Evolutionary conservation across 2,888 invertebrate genomes (phyloP).

Genomic region (Unio delphinus): DNA sequence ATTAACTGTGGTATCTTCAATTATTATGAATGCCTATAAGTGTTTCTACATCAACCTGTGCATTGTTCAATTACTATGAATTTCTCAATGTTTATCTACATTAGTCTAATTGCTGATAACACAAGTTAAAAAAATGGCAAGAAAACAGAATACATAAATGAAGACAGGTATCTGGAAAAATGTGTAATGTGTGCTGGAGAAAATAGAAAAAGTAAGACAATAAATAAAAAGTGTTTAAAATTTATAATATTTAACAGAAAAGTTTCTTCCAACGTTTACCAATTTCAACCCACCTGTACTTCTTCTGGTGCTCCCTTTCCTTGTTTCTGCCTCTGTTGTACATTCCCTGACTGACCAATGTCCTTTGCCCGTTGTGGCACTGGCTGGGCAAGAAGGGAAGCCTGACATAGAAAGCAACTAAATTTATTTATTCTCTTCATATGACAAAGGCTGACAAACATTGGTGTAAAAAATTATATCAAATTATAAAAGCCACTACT

Average conservation of each 20-base stretch:
- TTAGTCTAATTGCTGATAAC: no score
- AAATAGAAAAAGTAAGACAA: no score
- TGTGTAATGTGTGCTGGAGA: no score
- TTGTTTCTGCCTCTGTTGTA: constrained; percentile 10
- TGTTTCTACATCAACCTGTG: constrained; percentile 19
- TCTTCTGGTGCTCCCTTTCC: constrained; percentile 4
- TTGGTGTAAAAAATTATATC: not conserved
- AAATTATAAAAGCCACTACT: not conserved
- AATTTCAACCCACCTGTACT: constrained; percentile 9
- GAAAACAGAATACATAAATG: no score
- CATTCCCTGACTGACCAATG: constrained; percentile 5
- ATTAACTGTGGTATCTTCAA: not conserved
- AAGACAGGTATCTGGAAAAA: no score
- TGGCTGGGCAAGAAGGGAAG: constrained; percentile 44
- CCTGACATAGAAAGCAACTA: constrained; percentile 21
- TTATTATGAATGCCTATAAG: no score
- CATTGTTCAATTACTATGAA: not conserved
- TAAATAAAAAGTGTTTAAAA: no score
- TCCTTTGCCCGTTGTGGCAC: constrained; percentile 28
- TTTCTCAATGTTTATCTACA: no score
- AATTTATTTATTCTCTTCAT: not conserved
- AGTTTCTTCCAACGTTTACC: no score
- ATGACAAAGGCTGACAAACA: not conserved
- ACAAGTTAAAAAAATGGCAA: no score
- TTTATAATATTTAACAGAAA: no score